Percentiles rank a stretch among this genome's conserved stretches.
Conservation (phyloP, 1,140 invertebrate genomes). For the Pseudomyrmex concolor region DNA sequence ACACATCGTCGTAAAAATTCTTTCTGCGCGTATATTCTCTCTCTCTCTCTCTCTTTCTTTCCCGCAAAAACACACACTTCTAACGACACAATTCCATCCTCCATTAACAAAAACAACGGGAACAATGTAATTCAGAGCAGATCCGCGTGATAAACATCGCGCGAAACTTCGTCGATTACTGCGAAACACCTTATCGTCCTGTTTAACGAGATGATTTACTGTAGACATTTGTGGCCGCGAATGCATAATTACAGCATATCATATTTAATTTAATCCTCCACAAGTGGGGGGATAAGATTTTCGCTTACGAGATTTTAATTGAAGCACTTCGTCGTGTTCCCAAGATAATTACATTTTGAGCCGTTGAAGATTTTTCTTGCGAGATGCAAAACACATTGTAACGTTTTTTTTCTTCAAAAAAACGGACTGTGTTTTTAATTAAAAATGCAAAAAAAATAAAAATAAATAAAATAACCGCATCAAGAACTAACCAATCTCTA, state of each 20-base stretch:
- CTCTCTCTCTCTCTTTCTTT: background rate
- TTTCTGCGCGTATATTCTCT: background rate
- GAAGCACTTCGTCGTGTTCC: background rate
- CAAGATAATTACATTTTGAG: too few relatives aligned
- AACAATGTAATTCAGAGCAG: conserved; percentile 22
- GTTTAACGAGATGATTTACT: background rate
- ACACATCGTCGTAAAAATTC: background rate
- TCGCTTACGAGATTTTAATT: background rate
- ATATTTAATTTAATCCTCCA: background rate
- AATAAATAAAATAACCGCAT: background rate
- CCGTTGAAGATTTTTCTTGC: background rate
- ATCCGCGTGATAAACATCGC: conserved; percentile 20
- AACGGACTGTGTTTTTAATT: too few relatives aligned
- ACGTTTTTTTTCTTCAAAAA: too few relatives aligned
- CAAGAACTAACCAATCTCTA: background rate
- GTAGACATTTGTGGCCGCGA: conserved; percentile 14
- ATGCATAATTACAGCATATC: background rate
- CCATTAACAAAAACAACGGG: conserved; percentile 31
- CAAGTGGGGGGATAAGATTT: too few relatives aligned
- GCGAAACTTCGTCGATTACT: conserved; percentile 44
- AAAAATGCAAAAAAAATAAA: background rate
- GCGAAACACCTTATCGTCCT: background rate
- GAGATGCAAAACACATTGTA: too few relatives aligned
- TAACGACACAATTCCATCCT: conserved; percentile 13
- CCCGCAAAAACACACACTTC: background rate